Evolutionary conservation across 2,113 vertebrate species (phyloP), one percentile per base, ranked within the genome.

Genomic region (Diadophis punctatus): DNA sequence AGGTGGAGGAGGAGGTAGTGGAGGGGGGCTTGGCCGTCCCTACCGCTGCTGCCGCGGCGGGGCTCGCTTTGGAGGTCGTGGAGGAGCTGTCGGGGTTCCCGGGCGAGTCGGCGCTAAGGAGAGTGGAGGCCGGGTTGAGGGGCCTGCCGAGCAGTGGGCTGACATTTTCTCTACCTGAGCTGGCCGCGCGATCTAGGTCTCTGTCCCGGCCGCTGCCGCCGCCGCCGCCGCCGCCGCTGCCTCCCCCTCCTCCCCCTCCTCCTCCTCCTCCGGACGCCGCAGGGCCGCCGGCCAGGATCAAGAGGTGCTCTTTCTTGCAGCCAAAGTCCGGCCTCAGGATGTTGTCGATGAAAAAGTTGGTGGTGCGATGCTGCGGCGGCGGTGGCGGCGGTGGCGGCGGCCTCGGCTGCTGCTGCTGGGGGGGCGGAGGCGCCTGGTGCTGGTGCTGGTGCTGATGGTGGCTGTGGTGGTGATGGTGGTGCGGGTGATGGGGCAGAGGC

Each of bases 271-370:
- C 93, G 51, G 30, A 30, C 60, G 60, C 60, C 30, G 63, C 30
- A 16, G 63, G 63, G 63, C 63, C 63, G 63, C 95, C 92, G 51
- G 96, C 94, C 92, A 95, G 95, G 49, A 92, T 94, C 88, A 95
- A 94, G 48, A 95, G 96, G 93, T 63, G 95, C 96, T 99, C 98
- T 96, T 98, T 98, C 94, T 98, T 98, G 97, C 98, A 99, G 97
- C 99, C 99, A 97, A 99, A 99, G 97, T 99, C 99, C 94, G 99
- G 99, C 95, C 99, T 98, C 84, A 99, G 97, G 96, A 99, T 99
- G 97, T 99, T 99, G 97, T 99, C 99, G 94, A 99, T 99, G 97
- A 99, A 99, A 96, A 99, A 99, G 98, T 99, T 99, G 94, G 99
- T 99, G 96, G 98, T 99, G 96, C 98, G 97, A 96, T 98, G 98